Conservation (phyloP, 2,888 invertebrate genomes). For the Cheilosia vernalis region DNA sequence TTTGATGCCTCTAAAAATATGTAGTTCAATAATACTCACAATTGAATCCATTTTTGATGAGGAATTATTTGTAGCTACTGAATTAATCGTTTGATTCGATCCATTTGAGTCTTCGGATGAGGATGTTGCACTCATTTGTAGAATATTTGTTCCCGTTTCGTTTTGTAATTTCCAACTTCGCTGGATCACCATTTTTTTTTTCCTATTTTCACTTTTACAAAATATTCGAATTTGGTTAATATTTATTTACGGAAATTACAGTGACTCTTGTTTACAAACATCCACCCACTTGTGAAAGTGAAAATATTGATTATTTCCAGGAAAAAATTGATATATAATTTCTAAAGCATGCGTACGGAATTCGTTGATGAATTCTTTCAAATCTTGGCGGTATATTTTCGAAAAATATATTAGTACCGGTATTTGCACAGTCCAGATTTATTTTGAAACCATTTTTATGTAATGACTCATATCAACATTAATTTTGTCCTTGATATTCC, state of each 20-base stretch:
- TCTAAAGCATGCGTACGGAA: conserved; percentile 20
- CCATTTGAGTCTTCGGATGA: conserved; percentile 83
- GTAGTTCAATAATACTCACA: conserved; percentile 29
- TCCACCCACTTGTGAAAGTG: conserved; percentile 52
- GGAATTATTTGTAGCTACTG: conserved; percentile 79
- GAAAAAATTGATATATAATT: background rate
- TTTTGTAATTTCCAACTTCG: conserved; percentile 82
- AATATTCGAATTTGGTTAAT: background rate
- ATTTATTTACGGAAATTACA: background rate
- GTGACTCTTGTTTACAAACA: conserved; percentile 64
- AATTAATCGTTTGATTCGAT: conserved; percentile 82
- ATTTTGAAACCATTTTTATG: too few species aligned
- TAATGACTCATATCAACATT: too few species aligned
- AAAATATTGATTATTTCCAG: conserved; percentile 59
- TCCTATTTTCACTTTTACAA: conserved; percentile 28
- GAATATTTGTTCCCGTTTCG: conserved; percentile 78
- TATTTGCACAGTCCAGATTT: background rate
- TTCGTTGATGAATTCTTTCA: background rate
- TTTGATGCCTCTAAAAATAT: too few species aligned
- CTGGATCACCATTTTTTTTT: conserved; percentile 81
- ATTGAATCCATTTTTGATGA: conserved; percentile 58
- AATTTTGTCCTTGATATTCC: too few species aligned
- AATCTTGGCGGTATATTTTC: background rate
- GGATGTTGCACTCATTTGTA: conserved; percentile 79
- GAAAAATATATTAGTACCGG: background rate